Evolutionary conservation across 2,113 vertebrate species (phyloP), one percentile per base, ranked within the genome.

Genomic region (Nymphicus hollandicus): DNA sequence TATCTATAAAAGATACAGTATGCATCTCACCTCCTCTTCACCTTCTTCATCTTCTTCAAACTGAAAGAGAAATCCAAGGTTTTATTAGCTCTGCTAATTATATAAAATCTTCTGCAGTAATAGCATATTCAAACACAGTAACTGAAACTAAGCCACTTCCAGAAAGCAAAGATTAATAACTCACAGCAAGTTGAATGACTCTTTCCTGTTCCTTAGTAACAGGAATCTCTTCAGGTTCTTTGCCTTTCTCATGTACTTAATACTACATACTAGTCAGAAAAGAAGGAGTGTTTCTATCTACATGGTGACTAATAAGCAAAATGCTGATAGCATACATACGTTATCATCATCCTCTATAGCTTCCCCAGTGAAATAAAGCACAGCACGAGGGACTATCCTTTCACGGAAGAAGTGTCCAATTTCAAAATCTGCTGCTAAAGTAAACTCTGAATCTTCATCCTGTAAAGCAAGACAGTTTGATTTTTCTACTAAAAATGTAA

Each of bases 361-460:
- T 97, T 99, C 99, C 55, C 99, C 99, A 4, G 99, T 99, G 97
- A 99, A 99, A 97, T 99, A 99, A 25, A 99, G 98, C 94, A 99
- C 99, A 3, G 99, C 99, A 94, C 99, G 98, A 17, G 99, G 99
- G 71, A 99, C 98, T 96, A 99, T 98, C 97, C 99, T 98, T 97
- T 99, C 99, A 78, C 99, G 99, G 97, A 99, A 99, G 95, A 99
- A 99, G 94, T 99, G 99, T 29, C 99, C 99, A 1, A 99, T 99
- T 97, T 99, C 99, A 96, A 99, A 99, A 97, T 99, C 99, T 81
- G 99, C 98, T 68, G 99, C 98, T 96, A 99, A 92, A 41, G 98
- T 99, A 95, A 99, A 99, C 86, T 99, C 99, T 3, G 98, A 99
- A 87, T 99, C 99, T 98, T 99, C 99, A 76, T 99, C 99, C 99